Evolutionary conservation across 2,888 invertebrate genomes (phyloP), one percentile per base, ranked within the genome.

Genomic region (Hyppa rectilinea): DNA sequence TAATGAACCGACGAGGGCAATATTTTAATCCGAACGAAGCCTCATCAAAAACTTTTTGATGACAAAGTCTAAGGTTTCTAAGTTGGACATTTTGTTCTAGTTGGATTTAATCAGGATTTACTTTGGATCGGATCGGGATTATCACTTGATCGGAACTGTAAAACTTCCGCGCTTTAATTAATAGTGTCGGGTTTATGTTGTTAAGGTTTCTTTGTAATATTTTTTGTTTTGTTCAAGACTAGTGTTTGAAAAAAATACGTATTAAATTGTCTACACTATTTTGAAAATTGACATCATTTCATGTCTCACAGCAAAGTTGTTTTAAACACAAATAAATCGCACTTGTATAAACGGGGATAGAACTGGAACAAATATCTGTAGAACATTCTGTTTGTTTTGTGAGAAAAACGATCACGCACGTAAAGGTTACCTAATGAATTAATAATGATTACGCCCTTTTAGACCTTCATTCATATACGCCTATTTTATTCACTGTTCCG

Each of bases 1-100:
- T 85, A 84, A 85, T 83, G 83, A 85, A 82, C 77, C 77, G 56
- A 56, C 60, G 52, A 61, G 40, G 60, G 75, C 70, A 82, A 81
- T 78, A 75, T 81, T 84, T 84, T 78, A 83, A 82, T 81, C 79
- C 69, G 36, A 80, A 78, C 59, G 70, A 71, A 73, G 76, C 75
- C 73, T 79, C 80, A 80, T 82, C 73, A 79, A 71, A 84, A 82
- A 85, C 36, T 83, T 82, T 85, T 80, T 71, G 77, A 85, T 83
- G 83, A 77, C 74, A 70, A 78, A 80, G 65, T 73, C 62, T 68
- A 80, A 43, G 80, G 75, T 69, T 77, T 80, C 78, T 75, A 64
- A 75, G 65, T 75, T 58, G 34, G 69, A 71, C 58, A 72, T 73
- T 71, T 74, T 49, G 62, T 53, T 69, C 58, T 55, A 76, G 68